Conservation (phyloP, 2,113 vertebrate species). For the Proteles cristata region DNA sequence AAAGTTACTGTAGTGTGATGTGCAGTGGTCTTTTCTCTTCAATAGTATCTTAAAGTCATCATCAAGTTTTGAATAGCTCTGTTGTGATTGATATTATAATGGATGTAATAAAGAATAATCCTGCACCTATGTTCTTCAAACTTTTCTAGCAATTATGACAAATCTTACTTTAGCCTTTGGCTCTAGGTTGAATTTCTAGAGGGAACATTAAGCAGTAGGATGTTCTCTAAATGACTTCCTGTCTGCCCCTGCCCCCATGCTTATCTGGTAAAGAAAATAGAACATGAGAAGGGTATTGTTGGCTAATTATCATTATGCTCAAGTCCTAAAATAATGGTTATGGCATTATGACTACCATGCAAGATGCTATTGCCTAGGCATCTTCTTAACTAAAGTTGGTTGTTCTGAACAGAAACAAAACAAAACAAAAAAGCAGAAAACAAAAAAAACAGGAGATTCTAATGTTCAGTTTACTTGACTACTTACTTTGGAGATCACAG, state of each 20-base stretch:
- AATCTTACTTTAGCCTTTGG: neutral
- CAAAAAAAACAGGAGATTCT: neutral
- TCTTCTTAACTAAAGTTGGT: neutral
- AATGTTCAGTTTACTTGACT: neutral
- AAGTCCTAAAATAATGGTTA: neutral
- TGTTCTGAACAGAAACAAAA: neutral
- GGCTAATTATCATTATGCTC: neutral
- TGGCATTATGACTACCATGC: neutral
- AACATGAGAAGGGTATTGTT: neutral
- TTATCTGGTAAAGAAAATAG: neutral
- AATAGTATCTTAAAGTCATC: neutral
- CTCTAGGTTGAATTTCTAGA: neutral
- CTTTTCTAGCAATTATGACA: neutral
- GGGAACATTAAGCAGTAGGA: neutral
- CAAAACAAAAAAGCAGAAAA: rapidly evolving
- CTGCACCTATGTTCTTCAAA: neutral
- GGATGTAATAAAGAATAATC: neutral
- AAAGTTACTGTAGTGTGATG: neutral
- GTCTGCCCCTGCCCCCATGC: rapidly evolving
- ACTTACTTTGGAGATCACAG: neutral
- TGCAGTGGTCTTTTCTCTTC: neutral
- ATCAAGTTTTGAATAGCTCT: neutral
- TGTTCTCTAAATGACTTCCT: neutral
- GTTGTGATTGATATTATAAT: neutral
- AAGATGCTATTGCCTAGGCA: neutral